A percentile compares a stretch with the other conserved stretches of the same genome.
phyloP scores from a whole-genome alignment of 1,140 invertebrate species.

The Trachelipus rathkii region DNA sequence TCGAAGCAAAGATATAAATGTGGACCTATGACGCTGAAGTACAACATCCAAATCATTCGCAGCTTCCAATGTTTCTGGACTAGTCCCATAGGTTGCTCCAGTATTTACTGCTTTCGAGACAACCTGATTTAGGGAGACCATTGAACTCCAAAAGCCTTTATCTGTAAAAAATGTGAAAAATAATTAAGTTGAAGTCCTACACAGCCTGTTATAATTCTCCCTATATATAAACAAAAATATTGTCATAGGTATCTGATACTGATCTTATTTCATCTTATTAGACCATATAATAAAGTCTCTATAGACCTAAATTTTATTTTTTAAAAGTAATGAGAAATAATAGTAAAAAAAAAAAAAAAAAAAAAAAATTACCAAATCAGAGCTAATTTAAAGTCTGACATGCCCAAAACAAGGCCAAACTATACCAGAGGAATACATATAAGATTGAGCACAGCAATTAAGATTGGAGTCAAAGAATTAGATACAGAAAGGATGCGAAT shows the following conservation, averaged over 20 bases:
- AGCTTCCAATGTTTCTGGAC: neutral
- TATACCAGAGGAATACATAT: no score
- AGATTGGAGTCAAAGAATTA: no score
- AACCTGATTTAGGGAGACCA: neutral
- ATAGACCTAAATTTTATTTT: neutral
- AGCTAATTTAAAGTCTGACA: no score
- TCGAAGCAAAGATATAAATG: neutral
- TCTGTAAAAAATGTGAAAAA: neutral
- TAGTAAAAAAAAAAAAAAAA: neutral
- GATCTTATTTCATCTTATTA: neutral
- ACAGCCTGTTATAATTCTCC: neutral
- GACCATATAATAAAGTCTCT: neutral
- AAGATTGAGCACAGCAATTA: no score
- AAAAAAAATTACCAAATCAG: no score
- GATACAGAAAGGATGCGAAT: no score
- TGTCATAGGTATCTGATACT: neutral
- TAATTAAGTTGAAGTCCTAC: neutral
- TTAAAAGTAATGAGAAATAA: no score
- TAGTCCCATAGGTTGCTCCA: neutral
- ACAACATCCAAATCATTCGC: conserved; percentile 1
- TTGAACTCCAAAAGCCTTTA: neutral
- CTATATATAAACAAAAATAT: neutral
- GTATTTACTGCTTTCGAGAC: neutral
- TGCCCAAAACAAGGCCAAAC: no score
- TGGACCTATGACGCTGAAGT: neutral